Percentiles rank a stretch among this genome's conserved stretches.
These are phyloP conservation scores for Hippocampus barbouri DNA, from an alignment of 2,113 vertebrate genomes.

Conservation along the genomic window DNA sequence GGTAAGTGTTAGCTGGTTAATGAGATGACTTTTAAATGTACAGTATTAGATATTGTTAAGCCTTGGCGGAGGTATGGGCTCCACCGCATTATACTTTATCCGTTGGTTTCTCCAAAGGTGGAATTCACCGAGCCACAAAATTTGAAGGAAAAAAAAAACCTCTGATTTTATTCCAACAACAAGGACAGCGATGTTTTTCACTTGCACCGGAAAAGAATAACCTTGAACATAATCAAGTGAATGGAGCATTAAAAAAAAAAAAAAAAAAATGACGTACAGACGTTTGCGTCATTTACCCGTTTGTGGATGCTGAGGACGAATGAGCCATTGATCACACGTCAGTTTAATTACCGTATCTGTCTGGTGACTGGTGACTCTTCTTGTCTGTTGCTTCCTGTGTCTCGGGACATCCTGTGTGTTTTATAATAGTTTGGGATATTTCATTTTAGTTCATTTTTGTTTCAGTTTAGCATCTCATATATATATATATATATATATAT, in stretches of 20 bases:
- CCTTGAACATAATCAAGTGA: background rate
- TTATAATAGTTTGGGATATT: too few species aligned
- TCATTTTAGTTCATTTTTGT: too few species aligned
- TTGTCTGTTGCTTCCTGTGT: background rate
- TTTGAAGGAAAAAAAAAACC: background rate
- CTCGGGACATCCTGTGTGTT: background rate
- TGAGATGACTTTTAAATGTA: too few species aligned
- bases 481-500: too few species aligned
- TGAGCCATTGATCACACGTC: background rate
- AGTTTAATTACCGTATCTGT: background rate
- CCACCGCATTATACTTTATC: too few species aligned
- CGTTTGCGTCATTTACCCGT: background rate
- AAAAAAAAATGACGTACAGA: background rate
- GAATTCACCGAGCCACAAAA: conserved; percentile 27
- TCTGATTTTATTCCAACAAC: too few species aligned
- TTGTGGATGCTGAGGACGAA: background rate
- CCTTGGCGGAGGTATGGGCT: too few species aligned
- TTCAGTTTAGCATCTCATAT: too few species aligned
- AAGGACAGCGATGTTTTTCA: background rate
- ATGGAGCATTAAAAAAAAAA: background rate
- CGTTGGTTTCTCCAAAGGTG: too few species aligned
- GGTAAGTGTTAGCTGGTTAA: too few species aligned
- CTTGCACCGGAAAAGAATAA: background rate
- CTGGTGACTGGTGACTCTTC: background rate
- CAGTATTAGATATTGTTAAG: too few species aligned